phyloP scores from a whole-genome alignment of 1,140 invertebrate species.

The Drosophila nigromelanica region DNA sequence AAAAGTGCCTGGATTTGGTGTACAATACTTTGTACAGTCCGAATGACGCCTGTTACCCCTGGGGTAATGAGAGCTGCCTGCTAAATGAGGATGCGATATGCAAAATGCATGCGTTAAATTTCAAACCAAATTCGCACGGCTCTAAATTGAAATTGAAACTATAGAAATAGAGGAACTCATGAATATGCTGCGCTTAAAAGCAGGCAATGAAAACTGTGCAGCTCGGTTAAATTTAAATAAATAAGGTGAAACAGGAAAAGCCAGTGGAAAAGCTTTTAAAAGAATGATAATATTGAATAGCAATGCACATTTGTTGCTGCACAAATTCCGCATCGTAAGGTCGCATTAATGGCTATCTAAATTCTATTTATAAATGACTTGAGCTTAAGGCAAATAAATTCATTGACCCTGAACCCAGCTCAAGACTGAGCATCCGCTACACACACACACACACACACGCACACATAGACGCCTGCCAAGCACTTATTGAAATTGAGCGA shows the following conservation, averaged over 20 bases:
- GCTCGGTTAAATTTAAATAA: not conserved
- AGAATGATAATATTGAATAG: not conserved
- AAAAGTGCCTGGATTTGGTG: not conserved
- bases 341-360: constrained; percentile 5
- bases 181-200: constrained; percentile 2
- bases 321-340: not conserved
- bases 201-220: constrained; percentile 13
- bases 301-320: not conserved
- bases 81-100: constrained; percentile 15
- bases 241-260: not conserved
- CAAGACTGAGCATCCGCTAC: constrained; percentile 25
- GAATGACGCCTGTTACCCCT: not conserved
- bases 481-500: constrained; percentile 75
- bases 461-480: constrained; percentile 17
- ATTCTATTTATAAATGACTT: constrained; percentile 49
- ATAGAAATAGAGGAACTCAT: not conserved
- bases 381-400: constrained; percentile 53
- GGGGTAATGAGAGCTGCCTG: not conserved
- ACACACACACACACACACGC: constrained; percentile 17
- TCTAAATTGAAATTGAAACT: not conserved
- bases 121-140: not conserved
- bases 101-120: constrained; percentile 10
- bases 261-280: not conserved
- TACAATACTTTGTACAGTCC: no score
- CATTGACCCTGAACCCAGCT: constrained; percentile 11